phyloP scores from a whole-genome alignment of 2,113 vertebrate species.

The Cephalopholis sonnerati region DNA sequence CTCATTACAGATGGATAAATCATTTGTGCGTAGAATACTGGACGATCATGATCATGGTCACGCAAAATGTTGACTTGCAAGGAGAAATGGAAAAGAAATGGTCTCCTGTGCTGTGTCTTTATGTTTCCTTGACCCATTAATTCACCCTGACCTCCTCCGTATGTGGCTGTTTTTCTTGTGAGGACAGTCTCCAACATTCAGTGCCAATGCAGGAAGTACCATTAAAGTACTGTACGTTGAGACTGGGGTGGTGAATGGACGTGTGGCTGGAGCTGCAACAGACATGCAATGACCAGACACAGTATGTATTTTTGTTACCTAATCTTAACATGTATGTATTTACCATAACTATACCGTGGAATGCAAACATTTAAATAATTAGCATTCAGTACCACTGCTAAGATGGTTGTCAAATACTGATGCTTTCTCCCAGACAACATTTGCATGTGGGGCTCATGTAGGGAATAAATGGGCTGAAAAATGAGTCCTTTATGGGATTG shows the following conservation, averaged over 20 bases:
- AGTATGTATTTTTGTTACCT: not conserved
- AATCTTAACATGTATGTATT: not conserved
- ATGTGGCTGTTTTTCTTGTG: not conserved
- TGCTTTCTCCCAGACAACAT: no score
- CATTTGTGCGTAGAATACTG: slow-evolving; percentile 6
- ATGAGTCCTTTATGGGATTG: no score
- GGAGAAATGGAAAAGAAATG: not conserved
- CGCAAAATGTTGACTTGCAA: not conserved
- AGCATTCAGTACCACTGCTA: no score
- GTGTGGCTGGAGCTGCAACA: no score
- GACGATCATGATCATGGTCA: not conserved
- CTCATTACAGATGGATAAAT: slow-evolving; percentile 49
- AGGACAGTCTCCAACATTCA: not conserved
- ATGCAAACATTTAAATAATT: no score
- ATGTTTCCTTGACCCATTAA: not conserved
- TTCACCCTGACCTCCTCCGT: not conserved
- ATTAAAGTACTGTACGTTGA: no score
- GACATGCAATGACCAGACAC: no score
- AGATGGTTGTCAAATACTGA: no score
- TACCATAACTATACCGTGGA: not conserved
- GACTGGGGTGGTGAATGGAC: no score
- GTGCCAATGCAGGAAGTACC: not conserved
- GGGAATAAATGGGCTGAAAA: no score
- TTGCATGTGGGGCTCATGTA: no score
- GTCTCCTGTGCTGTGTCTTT: not conserved